Evolutionary conservation across 2,113 vertebrate species (phyloP), one percentile per base, ranked within the genome.

Genomic region (Pteronura brasiliensis): DNA sequence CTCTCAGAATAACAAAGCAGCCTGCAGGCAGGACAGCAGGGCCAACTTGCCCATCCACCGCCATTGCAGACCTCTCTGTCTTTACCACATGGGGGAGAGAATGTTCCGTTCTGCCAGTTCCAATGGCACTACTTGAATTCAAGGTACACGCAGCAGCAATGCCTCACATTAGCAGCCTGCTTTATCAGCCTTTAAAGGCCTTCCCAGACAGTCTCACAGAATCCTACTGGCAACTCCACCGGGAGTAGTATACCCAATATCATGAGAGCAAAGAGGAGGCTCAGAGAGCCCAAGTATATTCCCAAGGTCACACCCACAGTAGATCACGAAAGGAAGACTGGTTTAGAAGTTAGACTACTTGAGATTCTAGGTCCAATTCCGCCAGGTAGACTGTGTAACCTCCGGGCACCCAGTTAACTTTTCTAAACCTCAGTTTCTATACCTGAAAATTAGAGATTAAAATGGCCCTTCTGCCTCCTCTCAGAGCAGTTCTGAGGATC

Each of bases 371-470:
- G 83, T 71, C 31, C 63, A 61, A 15, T 7, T 47, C 67, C 29
- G 82, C 14, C 27, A n/a, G 7, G 0, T 2, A 31, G 52, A 55
- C 88, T 9, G 27, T 72, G 34, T 23, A 57, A 96, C 88, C 65
- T 69, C 84, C 81, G 23, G 72, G 20, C 85, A 94, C 71, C 69
- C 72, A 44, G 63, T 72, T 74, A 90, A 82, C 63, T 92, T 90
- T 59, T 36, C 79, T 94, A 93, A 93, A 88, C 88, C 31, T 96
- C 39, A 31, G 34, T 79, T 94, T 95, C 85, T 74, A 82, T 7
- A 49, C 63, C 77, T 97, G 90, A 97, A 97, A 96, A 94, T 85
- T 59, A 67, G 57, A 90, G 84, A 97, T 96, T 94, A 95, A 96
- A 96, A 90, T 3, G 77, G 72, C 34, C 36, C n/a, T 77, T 92